phyloP scores from a whole-genome alignment of 2,888 invertebrate species.

The Tipula lateralis region DNA sequence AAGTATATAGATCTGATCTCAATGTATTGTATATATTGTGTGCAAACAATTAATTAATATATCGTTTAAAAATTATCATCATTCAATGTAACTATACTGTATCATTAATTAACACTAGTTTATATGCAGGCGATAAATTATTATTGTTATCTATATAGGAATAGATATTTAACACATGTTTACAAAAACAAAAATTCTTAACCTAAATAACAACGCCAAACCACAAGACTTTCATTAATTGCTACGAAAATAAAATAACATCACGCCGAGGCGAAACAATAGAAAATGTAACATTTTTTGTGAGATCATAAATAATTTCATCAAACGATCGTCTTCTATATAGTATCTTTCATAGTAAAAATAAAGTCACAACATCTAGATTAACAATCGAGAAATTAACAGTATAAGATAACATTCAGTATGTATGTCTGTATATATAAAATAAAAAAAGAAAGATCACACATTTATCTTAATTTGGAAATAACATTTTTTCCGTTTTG shows the following conservation, averaged over 20 bases:
- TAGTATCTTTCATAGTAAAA: background rate
- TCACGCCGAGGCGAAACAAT: constrained; percentile 2
- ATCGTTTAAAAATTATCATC: background rate
- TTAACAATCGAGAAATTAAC: constrained; percentile 1
- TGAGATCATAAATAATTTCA: background rate
- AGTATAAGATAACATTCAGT: background rate
- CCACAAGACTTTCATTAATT: constrained; percentile 19
- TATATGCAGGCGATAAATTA: background rate
- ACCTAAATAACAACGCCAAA: background rate
- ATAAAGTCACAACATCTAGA: background rate
- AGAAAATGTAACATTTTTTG: background rate
- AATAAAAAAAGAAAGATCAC: background rate
- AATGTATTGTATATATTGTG: background rate
- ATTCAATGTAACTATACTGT: background rate
- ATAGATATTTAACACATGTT: background rate
- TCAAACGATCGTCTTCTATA: background rate
- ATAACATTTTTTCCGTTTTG: background rate
- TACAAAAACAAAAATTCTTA: background rate
- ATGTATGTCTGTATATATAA: background rate
- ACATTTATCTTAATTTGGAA: constrained; percentile 11
- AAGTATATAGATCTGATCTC: background rate
- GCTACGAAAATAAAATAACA: background rate
- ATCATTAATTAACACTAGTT: background rate
- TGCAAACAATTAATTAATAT: background rate
- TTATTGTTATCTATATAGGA: background rate